Evolutionary conservation across 2,113 vertebrate species (phyloP).

Genomic region (Silurus meridionalis): DNA sequence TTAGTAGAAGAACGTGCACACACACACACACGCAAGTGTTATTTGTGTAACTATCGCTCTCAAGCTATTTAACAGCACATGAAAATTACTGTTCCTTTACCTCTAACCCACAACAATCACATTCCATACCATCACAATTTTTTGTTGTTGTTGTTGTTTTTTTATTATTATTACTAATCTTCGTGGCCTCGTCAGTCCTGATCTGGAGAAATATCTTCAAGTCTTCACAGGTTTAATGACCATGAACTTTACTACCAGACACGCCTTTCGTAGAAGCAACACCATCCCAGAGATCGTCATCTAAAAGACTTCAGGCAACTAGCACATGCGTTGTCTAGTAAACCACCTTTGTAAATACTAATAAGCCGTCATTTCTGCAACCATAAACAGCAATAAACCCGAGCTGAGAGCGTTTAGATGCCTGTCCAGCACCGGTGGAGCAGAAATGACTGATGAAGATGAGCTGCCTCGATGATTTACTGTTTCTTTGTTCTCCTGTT

Average conservation of each 20-base stretch:
- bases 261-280: background rate
- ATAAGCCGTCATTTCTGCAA: background rate
- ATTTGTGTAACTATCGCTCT: slow-evolving; percentile 7
- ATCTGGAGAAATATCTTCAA: slow-evolving; percentile 5
- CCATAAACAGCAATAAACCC: background rate
- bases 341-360: background rate
- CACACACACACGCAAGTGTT: background rate
- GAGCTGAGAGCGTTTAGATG: background rate
- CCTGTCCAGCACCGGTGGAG: slow-evolving; percentile 19
- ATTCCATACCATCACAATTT: background rate
- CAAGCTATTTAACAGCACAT: background rate
- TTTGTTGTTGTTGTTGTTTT: background rate
- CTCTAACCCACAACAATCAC: background rate
- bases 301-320: background rate
- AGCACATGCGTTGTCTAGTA: background rate
- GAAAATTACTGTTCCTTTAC: background rate
- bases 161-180: background rate
- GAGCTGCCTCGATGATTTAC: slow-evolving; percentile 9
- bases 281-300: background rate
- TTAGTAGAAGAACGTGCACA: background rate
- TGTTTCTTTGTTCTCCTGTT: slow-evolving; percentile 5
- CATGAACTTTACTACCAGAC: slow-evolving; percentile 12
- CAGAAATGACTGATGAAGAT: slow-evolving; percentile 24
- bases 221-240: slow-evolving; percentile 28
- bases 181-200: background rate